Percentiles rank a stretch among this genome's conserved stretches.
Conservation (phyloP, 2,888 invertebrate species). For the Cylloceria caligata region DNA sequence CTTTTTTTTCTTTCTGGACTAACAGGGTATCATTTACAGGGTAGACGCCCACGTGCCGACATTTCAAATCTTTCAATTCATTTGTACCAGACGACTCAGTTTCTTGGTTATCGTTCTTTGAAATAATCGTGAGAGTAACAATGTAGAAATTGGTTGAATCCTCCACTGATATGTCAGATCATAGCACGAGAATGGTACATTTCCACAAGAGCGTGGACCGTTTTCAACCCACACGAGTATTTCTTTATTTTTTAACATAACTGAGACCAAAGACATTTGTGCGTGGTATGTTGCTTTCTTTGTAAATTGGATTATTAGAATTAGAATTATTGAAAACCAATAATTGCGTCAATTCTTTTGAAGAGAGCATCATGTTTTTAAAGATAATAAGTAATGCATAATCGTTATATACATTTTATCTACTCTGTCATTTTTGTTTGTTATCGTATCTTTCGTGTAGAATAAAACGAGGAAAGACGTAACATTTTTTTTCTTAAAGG, state of each 20-base stretch:
- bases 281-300: too few species aligned
- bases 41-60: too few species aligned
- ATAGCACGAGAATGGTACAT: not conserved
- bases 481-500: too few species aligned
- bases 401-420: not conserved
- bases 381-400: not conserved
- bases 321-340: not conserved
- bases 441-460: not conserved
- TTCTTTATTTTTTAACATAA: too few species aligned
- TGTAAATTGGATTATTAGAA: too few species aligned
- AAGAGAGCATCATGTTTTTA: not conserved
- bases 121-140: not conserved
- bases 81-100: not conserved
- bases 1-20: constrained; percentile 15
- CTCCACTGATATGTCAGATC: not conserved
- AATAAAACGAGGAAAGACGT: too few species aligned
- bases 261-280: too few species aligned
- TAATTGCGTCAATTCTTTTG: not conserved
- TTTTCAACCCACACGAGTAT: not conserved
- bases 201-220: not conserved
- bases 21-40: constrained; percentile 26
- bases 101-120: constrained; percentile 4
- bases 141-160: not conserved
- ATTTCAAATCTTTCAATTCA: constrained; percentile 36
- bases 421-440: not conserved